A percentile compares a stretch with the other conserved stretches of the same genome.
phyloP scores from a whole-genome alignment of 2,113 vertebrate species.

The Psittacula cyanocephala region DNA sequence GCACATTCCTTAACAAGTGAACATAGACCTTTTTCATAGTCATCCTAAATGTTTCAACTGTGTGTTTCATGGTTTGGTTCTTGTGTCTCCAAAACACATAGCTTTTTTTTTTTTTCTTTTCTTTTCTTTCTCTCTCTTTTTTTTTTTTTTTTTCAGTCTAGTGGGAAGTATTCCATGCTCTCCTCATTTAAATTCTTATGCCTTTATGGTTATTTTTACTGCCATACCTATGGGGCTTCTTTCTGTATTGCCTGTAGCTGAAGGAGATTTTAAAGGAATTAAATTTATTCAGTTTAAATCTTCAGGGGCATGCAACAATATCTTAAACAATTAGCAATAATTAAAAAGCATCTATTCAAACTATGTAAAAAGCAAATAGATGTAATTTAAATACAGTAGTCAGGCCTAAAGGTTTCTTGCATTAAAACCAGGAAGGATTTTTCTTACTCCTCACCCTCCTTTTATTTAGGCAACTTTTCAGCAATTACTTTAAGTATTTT shows the following conservation, averaged over 20 bases:
- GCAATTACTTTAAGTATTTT: background rate
- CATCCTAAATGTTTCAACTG: constrained; percentile 88
- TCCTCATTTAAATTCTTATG: constrained; percentile 70
- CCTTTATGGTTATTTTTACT: constrained; percentile 75
- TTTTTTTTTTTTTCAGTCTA: background rate
- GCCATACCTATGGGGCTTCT: constrained; percentile 73
- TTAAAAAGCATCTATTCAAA: constrained; percentile 77
- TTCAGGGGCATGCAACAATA: constrained; percentile 66
- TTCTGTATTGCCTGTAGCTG: constrained; percentile 65
- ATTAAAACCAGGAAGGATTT: background rate
- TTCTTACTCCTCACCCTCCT: background rate
- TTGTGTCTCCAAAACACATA: constrained; percentile 77
- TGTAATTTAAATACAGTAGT: constrained; percentile 71
- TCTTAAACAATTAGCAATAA: constrained; percentile 79
- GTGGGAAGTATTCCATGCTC: constrained; percentile 59
- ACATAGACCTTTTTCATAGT: constrained; percentile 92
- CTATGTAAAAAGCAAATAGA: constrained; percentile 71
- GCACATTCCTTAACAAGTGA: constrained; percentile 88
- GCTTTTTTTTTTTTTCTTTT: constrained; percentile 5
- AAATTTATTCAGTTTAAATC: constrained; percentile 69
- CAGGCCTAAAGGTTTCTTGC: constrained; percentile 43
- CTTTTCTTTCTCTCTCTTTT: background rate
- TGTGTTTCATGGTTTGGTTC: constrained; percentile 80
- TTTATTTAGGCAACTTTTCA: constrained; percentile 24
- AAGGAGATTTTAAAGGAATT: constrained; percentile 72